These are phyloP conservation scores for Pristis pectinata DNA, from an alignment of 2,797 vertebrate species.

Conservation along the genomic window DNA sequence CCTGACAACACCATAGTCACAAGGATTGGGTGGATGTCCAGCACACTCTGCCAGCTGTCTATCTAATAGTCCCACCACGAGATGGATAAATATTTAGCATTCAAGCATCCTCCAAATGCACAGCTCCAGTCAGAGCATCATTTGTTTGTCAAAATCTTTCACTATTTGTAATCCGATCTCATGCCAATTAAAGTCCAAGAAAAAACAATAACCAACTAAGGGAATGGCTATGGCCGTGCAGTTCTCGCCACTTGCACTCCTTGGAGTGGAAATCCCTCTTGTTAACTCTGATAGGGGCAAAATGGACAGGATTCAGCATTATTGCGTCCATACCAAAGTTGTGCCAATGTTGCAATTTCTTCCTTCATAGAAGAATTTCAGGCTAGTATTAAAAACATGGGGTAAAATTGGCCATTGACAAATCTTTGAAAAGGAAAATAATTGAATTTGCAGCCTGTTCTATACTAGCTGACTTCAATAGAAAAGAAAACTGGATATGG, in stretches of 20 bases:
- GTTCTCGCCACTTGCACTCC: background rate
- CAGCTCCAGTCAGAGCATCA: background rate
- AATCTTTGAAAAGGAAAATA: background rate
- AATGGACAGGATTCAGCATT: background rate
- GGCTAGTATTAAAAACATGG: background rate
- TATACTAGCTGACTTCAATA: background rate
- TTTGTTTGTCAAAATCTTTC: background rate
- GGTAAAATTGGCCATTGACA: background rate
- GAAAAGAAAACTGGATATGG: background rate
- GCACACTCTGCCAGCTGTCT: background rate
- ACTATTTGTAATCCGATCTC: background rate
- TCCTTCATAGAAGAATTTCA: background rate
- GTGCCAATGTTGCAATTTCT: background rate
- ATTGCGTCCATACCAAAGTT: background rate
- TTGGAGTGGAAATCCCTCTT: background rate
- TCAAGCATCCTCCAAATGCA: background rate
- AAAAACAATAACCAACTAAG: background rate
- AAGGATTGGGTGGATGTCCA: background rate
- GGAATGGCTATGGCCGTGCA: background rate
- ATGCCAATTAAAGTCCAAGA: background rate
- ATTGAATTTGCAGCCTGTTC: background rate
- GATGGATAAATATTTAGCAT: background rate
- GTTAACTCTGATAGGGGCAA: background rate
- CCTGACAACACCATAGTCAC: background rate
- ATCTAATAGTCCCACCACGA: background rate